Evolutionary conservation across 92 coral and sea anemone species (phyloP), one percentile per base, ranked within the genome.

Genomic region (Actinostola sp.): DNA sequence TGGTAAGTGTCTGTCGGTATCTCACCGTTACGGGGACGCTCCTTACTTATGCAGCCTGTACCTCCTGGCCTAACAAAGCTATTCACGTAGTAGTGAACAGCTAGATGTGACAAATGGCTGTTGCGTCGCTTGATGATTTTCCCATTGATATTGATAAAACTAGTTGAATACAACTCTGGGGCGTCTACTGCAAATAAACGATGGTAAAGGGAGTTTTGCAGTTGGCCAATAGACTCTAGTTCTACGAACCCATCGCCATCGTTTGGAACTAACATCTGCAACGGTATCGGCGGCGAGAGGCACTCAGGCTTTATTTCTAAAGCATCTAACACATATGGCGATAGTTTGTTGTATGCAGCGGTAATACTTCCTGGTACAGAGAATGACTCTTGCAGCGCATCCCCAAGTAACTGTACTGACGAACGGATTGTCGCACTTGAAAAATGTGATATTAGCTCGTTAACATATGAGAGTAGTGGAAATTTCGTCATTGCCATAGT

Each of bases 191-290:
- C 68, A 72, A 27, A 53, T 7, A 72, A 67, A 38, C 69, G 56
- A 58, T 72, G 49, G 25, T 57, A 59, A 23, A 72, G 41, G 44
- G 68, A 50, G 14, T 35, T 52, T 15, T 59, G 29, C 32, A 53
- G 45, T 16, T 72, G 44, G 32, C 30, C 35, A 24, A 28, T 1
- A 39, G 26, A 43, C 63, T 56, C 17, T 4, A 72, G 52, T 58
- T 72, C 27, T 42, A 72, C 59, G 14, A 72, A 54, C 0, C 78
- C 78, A 72, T 72, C 78, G 41, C 78, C 59, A 60, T 72, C 61
- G 28, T 60, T 43, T 41, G 78, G 78, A 25, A 72, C 36, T 42
- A 30, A 21, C 51, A n/a, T 38, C 63, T 36, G 34, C 28, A 59
- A 9, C 8, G 55, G 56, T 29, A 72, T 2, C 28, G 77, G 15